Base-by-base conservation (phyloP, 2,888 invertebrate genomes). In the Campaea margaritaria region DNA sequence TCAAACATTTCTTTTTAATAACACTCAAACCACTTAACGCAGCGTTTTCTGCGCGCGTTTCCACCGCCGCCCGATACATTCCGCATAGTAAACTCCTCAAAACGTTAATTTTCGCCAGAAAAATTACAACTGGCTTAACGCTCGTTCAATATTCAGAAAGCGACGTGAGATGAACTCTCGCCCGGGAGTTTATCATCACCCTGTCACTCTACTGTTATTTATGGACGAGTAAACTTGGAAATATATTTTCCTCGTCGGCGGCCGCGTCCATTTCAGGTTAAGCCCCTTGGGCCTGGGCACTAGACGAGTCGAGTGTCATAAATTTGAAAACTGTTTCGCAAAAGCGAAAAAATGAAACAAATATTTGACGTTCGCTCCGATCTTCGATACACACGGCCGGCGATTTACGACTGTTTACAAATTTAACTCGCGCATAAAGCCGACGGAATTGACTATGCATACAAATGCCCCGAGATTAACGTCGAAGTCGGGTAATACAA, bases 141-240 rank as follows among this genome's bases (percentile, higher is more conserved):
- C 80, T 79, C 77, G 83, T 83, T 87, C 83, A 88, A 88, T 86
- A 89, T 88, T 87, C 85, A 89, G 87, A 83, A 85, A 87, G 82
- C 81, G 86, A 85, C 75, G 81, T 76, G 85, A 85, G 87, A 89
- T 88, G 88, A 87, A 89, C 89, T 87, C 87, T 79, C 82, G 84
- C 80, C 76, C 74, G 79, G 74, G 85, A 88, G 89, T 91, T 90
- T 91, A 91, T 92, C 91, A 91, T 91, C 90, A 85, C 82, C 76
- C 87, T 87, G 91, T 91, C 91, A 92, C 91, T 91, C 89, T 82
- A 81, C 84, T 72, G 88, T 91, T 91, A 92, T 92, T 92, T 92
- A 91, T 91, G 89, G 85, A 81, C 86, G 89, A 91, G 91, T 91
- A 89, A 91, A 91, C 91, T 90, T 89, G 89, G 85, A 92, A 90